Conservation (phyloP, 2,113 vertebrate genomes). For the Pycnonotus jocosus region DNA sequence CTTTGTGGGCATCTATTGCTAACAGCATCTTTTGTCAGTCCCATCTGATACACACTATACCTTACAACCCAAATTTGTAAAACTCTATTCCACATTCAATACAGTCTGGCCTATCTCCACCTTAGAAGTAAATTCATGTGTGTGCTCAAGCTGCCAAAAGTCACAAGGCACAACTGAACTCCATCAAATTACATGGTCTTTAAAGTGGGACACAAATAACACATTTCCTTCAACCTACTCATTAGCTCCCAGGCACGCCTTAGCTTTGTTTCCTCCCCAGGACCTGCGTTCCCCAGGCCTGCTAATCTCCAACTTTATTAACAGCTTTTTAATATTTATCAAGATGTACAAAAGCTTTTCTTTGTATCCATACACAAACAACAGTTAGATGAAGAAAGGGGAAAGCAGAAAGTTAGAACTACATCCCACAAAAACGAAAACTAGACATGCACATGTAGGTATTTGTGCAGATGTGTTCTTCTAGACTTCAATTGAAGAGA, state of each 20-base stretch:
- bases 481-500: neutral
- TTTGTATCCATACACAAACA: neutral
- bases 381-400: neutral
- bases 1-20: neutral
- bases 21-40: neutral
- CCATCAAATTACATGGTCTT: neutral
- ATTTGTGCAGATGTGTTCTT: neutral
- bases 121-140: neutral
- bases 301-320: neutral
- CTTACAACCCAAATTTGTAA: neutral
- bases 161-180: neutral
- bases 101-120: neutral
- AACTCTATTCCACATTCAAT: neutral
- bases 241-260: neutral
- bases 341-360: neutral
- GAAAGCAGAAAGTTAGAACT: neutral
- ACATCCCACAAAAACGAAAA: neutral
- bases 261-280: neutral
- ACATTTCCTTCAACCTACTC: neutral
- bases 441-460: rapidly evolving
- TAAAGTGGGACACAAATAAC: neutral
- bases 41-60: neutral
- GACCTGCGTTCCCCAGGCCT: neutral
- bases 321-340: neutral
- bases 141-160: neutral